phyloP scores from a whole-genome alignment of 2,888 invertebrate species.

The Watsonalla cultraria region DNA sequence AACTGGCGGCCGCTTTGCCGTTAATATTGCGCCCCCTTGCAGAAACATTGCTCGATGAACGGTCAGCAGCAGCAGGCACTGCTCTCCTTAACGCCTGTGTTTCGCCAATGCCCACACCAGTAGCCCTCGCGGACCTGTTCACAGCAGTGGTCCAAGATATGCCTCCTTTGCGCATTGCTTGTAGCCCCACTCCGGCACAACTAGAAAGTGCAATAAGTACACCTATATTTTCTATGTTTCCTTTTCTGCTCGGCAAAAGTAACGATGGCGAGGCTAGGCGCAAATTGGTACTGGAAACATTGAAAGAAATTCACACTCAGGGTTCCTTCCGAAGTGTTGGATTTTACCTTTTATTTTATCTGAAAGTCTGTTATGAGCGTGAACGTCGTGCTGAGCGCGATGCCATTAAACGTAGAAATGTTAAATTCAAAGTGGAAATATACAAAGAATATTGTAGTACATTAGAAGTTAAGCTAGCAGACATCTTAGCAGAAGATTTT shows the following conservation, averaged over 20 bases:
- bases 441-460: conserved; percentile 94
- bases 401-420: conserved; percentile 74
- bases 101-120: conserved; percentile 58
- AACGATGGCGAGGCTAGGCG: conserved; percentile 84
- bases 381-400: conserved; percentile 69
- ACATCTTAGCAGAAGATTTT: conserved; percentile 88
- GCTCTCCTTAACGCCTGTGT: conserved; percentile 59
- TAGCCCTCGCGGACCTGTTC: conserved; percentile 66
- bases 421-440: conserved; percentile 88
- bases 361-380: conserved; percentile 85
- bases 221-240: conserved; percentile 92
- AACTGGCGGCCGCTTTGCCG: conserved; percentile 68
- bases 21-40: conserved; percentile 62
- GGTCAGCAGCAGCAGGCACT: conserved; percentile 55
- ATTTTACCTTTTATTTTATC: conserved; percentile 92
- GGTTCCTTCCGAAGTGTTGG: conserved; percentile 85
- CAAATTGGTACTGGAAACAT: conserved; percentile 87
- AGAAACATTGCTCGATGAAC: conserved; percentile 68
- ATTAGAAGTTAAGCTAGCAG: conserved; percentile 85
- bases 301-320: conserved; percentile 87
- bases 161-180: conserved; percentile 67
- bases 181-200: conserved; percentile 70
- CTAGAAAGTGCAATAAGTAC: conserved; percentile 85
- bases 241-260: conserved; percentile 85
- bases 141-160: conserved; percentile 71